phyloP scores from a whole-genome alignment of 2,113 vertebrate species.

The Aspidoscelis tigris region DNA sequence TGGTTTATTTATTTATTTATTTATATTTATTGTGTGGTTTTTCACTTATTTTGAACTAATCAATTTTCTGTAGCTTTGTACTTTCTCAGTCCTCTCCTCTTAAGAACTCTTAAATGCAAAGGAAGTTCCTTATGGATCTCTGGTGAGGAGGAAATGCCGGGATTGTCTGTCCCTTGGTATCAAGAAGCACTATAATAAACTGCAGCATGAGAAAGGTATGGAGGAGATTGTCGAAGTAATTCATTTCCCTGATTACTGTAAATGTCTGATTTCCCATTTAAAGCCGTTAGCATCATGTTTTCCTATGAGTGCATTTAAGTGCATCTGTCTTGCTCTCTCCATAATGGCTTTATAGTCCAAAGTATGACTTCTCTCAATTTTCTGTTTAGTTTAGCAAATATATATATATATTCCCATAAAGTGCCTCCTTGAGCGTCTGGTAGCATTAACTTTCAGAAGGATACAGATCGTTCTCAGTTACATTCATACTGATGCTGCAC shows the following conservation, averaged over 20 bases:
- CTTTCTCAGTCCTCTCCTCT: background rate
- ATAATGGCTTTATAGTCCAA: background rate
- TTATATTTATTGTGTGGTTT: background rate
- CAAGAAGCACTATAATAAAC: background rate
- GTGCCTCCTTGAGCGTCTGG: background rate
- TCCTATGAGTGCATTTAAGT: background rate
- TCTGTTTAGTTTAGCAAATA: slow-evolving; percentile 11
- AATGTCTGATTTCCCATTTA: background rate
- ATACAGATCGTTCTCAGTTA: slow-evolving; percentile 7
- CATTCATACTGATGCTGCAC: background rate
- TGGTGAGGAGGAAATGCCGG: too few relatives aligned
- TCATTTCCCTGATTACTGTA: background rate
- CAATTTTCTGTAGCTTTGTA: background rate
- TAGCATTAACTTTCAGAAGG: slow-evolving; percentile 21
- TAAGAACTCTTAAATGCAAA: too few relatives aligned
- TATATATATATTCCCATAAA: background rate
- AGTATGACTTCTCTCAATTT: background rate
- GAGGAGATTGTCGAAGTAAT: background rate
- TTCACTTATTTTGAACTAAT: background rate
- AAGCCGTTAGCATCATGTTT: background rate
- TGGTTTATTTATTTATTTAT: too few relatives aligned
- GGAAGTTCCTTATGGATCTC: background rate
- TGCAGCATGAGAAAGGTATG: background rate
- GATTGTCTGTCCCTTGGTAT: background rate
- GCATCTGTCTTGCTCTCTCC: background rate